A percentile compares a stretch with the other conserved stretches of the same genome.
phyloP scores from a whole-genome alignment of 2,888 invertebrate species.

The Perizoma affinitatum region DNA sequence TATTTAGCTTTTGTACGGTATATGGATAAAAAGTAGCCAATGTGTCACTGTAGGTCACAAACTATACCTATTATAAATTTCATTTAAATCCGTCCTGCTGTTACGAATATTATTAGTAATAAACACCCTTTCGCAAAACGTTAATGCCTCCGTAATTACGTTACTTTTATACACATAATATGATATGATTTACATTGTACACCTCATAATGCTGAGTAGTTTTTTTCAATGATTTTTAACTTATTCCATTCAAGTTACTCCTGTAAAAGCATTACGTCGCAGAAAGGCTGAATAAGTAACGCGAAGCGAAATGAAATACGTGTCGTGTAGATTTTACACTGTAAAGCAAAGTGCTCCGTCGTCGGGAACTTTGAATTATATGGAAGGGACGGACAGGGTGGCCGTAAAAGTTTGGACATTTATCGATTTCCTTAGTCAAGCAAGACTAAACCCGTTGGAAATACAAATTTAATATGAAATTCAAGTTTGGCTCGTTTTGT shows the following conservation, averaged over 20 bases:
- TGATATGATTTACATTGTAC: too few species aligned
- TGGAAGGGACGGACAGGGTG: constrained; percentile 20
- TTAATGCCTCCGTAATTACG: constrained; percentile 23
- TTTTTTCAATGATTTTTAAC: constrained; percentile 22
- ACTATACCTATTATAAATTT: too few species aligned
- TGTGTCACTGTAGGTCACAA: too few species aligned
- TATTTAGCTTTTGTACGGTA: too few species aligned
- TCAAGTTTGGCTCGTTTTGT: constrained; percentile 45
- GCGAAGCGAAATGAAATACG: constrained; percentile 25
- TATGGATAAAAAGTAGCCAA: too few species aligned
- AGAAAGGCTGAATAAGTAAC: constrained; percentile 23
- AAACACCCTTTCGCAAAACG: background rate
- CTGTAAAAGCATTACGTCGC: background rate
- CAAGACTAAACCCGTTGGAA: constrained; percentile 43
- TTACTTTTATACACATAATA: background rate
- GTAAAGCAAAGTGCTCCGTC: constrained; percentile 24
- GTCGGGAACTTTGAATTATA: constrained; percentile 29
- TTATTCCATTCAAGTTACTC: constrained; percentile 17
- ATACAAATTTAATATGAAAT: constrained; percentile 51
- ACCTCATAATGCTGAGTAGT: too few species aligned
- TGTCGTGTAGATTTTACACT: constrained; percentile 26
- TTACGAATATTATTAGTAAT: too few species aligned
- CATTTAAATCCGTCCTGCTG: too few species aligned
- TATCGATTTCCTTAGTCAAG: constrained; percentile 29
- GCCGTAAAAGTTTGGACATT: constrained; percentile 32